A percentile compares a stretch with the other conserved stretches of the same genome.
These are phyloP conservation scores for Caenorhabditis imperialis DNA, from an alignment of 2,888 invertebrate genomes.

Conservation along the genomic window DNA sequence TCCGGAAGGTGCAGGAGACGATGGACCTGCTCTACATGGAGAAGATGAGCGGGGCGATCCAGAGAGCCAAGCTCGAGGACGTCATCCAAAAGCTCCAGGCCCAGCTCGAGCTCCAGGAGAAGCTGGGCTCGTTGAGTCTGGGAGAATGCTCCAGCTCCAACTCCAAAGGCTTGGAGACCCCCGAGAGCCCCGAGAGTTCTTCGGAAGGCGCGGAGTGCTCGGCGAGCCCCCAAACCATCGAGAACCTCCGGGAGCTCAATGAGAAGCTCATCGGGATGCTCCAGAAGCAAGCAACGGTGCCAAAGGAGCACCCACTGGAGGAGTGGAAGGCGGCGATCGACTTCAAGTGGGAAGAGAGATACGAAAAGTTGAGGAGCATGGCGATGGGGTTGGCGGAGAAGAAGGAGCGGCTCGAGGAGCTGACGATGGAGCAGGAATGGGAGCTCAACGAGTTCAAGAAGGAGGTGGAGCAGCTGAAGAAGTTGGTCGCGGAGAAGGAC, in stretches of 20 bases:
- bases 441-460: too few relatives aligned
- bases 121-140: neutral
- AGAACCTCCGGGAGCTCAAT: constrained; percentile 15
- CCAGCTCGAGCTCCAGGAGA: neutral
- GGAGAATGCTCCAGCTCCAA: too few relatives aligned
- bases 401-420: too few relatives aligned
- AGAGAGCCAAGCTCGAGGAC: neutral
- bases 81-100: neutral
- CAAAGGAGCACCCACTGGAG: constrained; percentile 5
- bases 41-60: neutral
- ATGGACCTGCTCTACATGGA: constrained; percentile 1
- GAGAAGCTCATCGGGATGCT: constrained; percentile 1
- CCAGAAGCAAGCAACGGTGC: neutral
- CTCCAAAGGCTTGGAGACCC: too few relatives aligned
- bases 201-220: neutral
- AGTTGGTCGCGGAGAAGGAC: too few relatives aligned
- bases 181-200: too few relatives aligned
- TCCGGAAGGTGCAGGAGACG: constrained; percentile 11
- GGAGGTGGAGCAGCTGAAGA: too few relatives aligned
- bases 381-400: too few relatives aligned
- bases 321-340: constrained; percentile 18
- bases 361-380: neutral
- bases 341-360: neutral
- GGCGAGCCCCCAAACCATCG: neutral
- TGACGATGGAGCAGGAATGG: too few relatives aligned